Evolutionary conservation across 2,113 vertebrate species (phyloP), one percentile per base, ranked within the genome.

Genomic region (Chloroceryle aenea): DNA sequence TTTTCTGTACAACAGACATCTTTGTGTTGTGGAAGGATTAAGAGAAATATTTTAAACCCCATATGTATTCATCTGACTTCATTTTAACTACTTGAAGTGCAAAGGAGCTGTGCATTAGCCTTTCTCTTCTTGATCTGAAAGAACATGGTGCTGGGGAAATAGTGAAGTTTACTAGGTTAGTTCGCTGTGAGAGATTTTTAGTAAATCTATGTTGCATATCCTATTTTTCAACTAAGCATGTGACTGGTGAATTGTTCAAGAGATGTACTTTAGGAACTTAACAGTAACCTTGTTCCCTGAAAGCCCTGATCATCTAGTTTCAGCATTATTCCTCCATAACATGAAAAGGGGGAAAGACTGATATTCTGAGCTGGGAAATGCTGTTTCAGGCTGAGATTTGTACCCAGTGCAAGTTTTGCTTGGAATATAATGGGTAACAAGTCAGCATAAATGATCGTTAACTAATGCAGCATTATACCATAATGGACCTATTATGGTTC

Each of bases 351-450:
- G 6, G 2, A 59, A 63, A 68, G 59, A 3, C 2, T 22, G 23
- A n/a, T 50, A 17, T 30, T 36, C 9, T 75, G 66, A 81, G 56
- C 85, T 90, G 72, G 25, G n/a, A 81, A 81, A 25, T 87, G 22
- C 59, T 89, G 18, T 78, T 96, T 75, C 76, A 53, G 76, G 40
- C 73, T 84, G 79, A 81, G 79, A 26, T 72, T 68, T 90, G 66
- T 84, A 40, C 68, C 68, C 68, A 23, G 23, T 56, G 43, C 19
- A 92, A 90, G 43, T 76, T 81, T 94, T 88, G 19, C 56, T 64
- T 92, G 69, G 48, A 58, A 63, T 48, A 53, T 95, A 97, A 96
- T 89, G 88, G 48, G 76, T 75, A 94, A 66, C 61, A 89, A 89
- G 76, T 72, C 91, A 93, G 66, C 68, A 38, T 74, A 94, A 96